Base-by-base conservation (phyloP, 2,113 vertebrate genomes). In the Fulica atra region DNA sequence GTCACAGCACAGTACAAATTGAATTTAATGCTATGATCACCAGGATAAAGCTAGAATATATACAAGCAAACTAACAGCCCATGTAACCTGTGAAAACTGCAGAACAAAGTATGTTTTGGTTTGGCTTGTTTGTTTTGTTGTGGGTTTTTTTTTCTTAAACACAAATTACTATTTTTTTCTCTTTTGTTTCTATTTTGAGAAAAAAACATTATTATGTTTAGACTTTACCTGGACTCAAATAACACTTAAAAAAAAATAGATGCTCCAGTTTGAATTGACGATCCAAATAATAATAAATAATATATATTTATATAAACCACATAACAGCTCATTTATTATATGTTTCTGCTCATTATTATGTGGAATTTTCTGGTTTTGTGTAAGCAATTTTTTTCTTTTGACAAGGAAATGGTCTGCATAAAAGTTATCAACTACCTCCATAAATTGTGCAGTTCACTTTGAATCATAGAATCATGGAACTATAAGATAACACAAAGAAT, bases 381-480 rank as follows among this genome's bases (percentile, higher is more conserved):
- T 2, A 44, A 66, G n/a, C n/a, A n/a, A 0, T 15, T 51, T 51
- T 54, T 10, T 54, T 54, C 29, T 29, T 54, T 7, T 31, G 2
- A 8, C 44, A 29, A 68, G 28, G 11, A 72, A 29, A 0, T 14
- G 0, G 33, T 66, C 40, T 69, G 21, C 5, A 25, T 2, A 25
- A 56, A 69, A 78, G 28, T 46, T 20, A 29, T 13, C 31, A 16
- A 16, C 13, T 20, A 18, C 54, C 4, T 28, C 28, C 7, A 40
- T 70, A 71, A 60, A 14, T 9, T 71, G 3, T 59, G 14, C 24
- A 25, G 12, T 5, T 56, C 3, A 17, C 19, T 69, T 25, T 33
- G 9, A 44, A 44, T 44, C 42, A 44, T 44, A 44, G 42, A 44
- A 17, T 44, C 42, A 44, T 44, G 8, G 42, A 56, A 42, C 3